Evolutionary conservation across 92 coral and sea anemone genomes (phyloP).

Genomic region (Phymanthus crucifer): DNA sequence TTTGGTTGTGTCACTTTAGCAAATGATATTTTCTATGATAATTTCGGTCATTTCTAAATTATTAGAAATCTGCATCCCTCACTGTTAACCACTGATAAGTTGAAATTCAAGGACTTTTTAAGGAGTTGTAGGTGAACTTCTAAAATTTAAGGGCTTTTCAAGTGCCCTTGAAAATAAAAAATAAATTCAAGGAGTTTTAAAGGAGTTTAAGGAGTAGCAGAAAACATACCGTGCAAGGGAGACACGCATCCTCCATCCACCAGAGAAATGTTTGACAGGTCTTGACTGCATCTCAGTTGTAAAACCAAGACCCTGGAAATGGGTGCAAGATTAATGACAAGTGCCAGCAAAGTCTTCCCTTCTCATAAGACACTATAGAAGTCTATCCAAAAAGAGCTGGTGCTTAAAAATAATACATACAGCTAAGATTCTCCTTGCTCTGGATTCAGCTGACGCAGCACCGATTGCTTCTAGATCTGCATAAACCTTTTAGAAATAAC

Average conservation of each 20-base stretch:
- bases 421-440: slow-evolving; percentile 95
- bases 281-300: slow-evolving; percentile 98
- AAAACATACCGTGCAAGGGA: slow-evolving; percentile 80
- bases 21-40: too few species aligned
- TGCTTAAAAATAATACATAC: slow-evolving; percentile 43
- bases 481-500: slow-evolving; percentile 62
- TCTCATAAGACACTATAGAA: too few species aligned
- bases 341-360: background rate
- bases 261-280: slow-evolving; percentile 94
- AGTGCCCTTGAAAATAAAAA: too few species aligned
- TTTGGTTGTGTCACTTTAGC: too few species aligned
- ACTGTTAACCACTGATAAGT: too few species aligned
- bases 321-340: background rate
- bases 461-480: slow-evolving; percentile 93
- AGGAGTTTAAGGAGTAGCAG: background rate
- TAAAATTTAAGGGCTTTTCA: too few species aligned
- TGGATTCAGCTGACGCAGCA: slow-evolving; percentile 96
- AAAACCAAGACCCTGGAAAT: slow-evolving; percentile 92
- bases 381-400: background rate
- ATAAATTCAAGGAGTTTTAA: too few species aligned
- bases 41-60: too few species aligned
- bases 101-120: too few species aligned
- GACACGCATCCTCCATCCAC: slow-evolving; percentile 99
- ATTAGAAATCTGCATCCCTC: too few species aligned
- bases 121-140: too few species aligned